Percentiles rank a stretch among this genome's conserved stretches.
Evolutionary conservation across 2,113 vertebrate species (phyloP).

Genomic region (Neoarius graeffei): DNA sequence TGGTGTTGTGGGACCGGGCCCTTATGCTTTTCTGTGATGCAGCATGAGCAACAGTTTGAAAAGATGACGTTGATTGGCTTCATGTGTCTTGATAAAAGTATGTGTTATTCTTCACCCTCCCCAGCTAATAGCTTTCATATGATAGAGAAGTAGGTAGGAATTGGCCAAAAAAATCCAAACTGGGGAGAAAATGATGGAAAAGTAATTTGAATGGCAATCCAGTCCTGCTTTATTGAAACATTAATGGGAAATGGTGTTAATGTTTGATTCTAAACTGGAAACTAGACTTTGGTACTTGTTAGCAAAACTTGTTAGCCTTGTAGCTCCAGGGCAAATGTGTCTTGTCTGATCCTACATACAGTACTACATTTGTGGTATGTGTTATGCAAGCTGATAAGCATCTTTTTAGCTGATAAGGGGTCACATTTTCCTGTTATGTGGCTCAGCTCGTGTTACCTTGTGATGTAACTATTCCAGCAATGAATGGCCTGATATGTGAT

Average conservation of each 20-base stretch:
- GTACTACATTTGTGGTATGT: neutral
- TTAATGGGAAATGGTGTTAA: neutral
- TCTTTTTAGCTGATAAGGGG: neutral
- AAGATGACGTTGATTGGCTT: neutral
- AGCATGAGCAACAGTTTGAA: neutral
- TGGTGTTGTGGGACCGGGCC: too few relatives aligned
- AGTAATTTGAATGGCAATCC: neutral
- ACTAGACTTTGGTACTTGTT: neutral
- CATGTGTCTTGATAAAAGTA: neutral
- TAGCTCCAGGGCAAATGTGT: neutral
- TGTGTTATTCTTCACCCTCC: neutral
- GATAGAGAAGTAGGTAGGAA: neutral
- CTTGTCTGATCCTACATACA: neutral
- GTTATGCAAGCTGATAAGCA: neutral
- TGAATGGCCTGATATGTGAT: neutral
- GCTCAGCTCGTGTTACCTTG: neutral
- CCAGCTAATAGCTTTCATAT: neutral
- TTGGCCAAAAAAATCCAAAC: neutral
- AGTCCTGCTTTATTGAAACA: neutral
- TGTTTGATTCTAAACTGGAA: neutral
- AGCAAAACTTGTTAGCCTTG: neutral
- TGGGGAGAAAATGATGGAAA: neutral
- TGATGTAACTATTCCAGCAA: neutral
- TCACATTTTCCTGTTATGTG: constrained; percentile 3
- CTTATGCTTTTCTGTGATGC: too few relatives aligned